Conservation (phyloP, 2,113 vertebrate species). For the Entosphenus tridentatus region DNA sequence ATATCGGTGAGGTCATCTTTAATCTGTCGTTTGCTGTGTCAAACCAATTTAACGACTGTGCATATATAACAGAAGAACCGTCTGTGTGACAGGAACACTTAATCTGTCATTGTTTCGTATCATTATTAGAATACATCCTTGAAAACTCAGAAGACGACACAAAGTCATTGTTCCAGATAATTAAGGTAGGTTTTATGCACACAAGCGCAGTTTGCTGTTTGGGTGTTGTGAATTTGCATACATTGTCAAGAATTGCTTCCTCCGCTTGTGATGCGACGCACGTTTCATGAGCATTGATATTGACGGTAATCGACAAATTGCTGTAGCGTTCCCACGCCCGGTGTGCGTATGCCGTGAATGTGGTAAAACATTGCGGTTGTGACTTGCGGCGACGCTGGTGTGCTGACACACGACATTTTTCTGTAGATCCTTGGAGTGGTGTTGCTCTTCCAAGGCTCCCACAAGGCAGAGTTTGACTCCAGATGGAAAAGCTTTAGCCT, state of each 20-base stretch:
- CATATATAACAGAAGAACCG: background rate
- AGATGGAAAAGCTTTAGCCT: constrained; percentile 94
- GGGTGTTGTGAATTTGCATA: no score
- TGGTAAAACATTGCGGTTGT: background rate
- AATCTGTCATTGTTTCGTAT: background rate
- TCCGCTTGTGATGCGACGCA: no score
- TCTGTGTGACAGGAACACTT: background rate
- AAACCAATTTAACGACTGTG: no score
- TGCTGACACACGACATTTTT: constrained; percentile 8
- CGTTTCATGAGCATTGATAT: no score
- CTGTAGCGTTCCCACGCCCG: no score
- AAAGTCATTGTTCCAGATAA: constrained; percentile 85
- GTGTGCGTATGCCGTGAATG: no score
- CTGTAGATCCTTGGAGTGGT: constrained; percentile 71
- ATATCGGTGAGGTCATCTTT: no score
- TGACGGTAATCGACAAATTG: no score
- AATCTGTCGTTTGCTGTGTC: no score
- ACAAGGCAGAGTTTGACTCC: constrained; percentile 88
- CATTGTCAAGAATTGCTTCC: no score
- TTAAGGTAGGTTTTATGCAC: constrained; percentile 39
- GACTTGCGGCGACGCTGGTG: background rate
- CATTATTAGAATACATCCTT: constrained; percentile 40
- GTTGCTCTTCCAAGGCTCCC: constrained; percentile 75
- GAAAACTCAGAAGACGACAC: constrained; percentile 90
- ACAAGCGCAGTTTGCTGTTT: no score